phyloP scores from a whole-genome alignment of 2,797 vertebrate genomes.

The Pangasius mekongensis region DNA sequence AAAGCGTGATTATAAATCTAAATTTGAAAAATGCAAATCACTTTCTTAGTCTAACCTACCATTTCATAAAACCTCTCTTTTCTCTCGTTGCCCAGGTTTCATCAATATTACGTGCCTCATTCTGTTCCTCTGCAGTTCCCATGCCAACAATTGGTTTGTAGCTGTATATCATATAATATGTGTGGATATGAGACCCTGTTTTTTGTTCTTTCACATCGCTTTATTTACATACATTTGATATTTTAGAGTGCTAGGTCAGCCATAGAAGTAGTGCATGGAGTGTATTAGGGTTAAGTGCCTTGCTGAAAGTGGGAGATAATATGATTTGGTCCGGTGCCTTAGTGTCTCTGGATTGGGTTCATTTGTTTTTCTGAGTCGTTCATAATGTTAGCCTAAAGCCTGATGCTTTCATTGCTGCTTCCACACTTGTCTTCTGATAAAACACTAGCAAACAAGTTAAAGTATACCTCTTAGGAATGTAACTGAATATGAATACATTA shows the following conservation, averaged over 20 bases:
- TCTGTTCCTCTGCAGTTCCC: constrained; percentile 23
- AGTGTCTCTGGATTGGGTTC: constrained; percentile 7
- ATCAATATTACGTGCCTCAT: constrained; percentile 21
- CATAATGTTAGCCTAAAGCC: neutral
- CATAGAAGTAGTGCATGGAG: neutral
- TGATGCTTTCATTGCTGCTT: constrained; percentile 3
- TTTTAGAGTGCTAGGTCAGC: constrained; percentile 7
- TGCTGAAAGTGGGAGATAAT: constrained; percentile 1
- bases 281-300: constrained; percentile 23
- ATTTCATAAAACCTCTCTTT: constrained; percentile 58
- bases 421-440: neutral
- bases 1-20: constrained; percentile 59
- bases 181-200: neutral
- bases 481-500: neutral
- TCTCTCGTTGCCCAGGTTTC: constrained; percentile 8
- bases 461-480: too few relatives aligned
- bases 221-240: constrained; percentile 14
- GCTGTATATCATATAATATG: neutral
- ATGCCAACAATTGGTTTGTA: constrained; percentile 32
- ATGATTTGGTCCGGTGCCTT: neutral
- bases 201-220: neutral
- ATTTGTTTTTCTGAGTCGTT: constrained; percentile 10
- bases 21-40: constrained; percentile 63
- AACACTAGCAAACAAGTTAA: neutral
- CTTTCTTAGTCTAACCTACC: constrained; percentile 52